These are phyloP conservation scores for Ciona savignyi DNA, from an alignment of 23 tunicate genomes.

Conservation along the genomic window DNA sequence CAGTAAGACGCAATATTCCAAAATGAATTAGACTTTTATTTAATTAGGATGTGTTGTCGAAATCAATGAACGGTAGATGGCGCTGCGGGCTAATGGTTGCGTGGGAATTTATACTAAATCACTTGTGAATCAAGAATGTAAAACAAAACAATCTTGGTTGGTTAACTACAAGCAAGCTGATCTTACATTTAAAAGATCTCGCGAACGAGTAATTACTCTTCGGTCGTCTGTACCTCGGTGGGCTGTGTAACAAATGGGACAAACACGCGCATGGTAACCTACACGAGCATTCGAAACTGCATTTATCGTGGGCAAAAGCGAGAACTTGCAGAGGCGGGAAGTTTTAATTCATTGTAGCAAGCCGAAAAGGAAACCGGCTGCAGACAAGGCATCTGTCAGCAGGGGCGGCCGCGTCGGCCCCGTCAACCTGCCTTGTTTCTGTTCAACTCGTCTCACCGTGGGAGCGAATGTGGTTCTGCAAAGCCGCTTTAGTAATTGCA, in stretches of 20 bases:
- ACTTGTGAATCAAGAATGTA: too few species aligned
- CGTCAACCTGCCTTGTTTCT: background rate
- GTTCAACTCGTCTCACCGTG: background rate
- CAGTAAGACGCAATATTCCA: too few species aligned
- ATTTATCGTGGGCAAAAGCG: background rate
- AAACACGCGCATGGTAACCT: background rate
- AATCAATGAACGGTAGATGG: too few species aligned
- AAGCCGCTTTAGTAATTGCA: background rate
- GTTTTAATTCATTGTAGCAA: background rate
- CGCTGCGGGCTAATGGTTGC: too few species aligned
- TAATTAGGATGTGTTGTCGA: too few species aligned
- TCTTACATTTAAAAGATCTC: too few species aligned
- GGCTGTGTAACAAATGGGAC: background rate
- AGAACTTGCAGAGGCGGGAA: background rate
- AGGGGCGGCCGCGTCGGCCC: background rate
- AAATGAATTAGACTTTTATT: too few species aligned
- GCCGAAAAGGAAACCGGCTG: slow-evolving; percentile 2
- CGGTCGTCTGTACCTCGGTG: too few species aligned
- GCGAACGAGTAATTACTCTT: background rate
- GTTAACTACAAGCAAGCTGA: too few species aligned
- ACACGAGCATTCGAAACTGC: background rate
- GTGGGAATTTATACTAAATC: too few species aligned
- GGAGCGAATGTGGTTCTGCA: background rate
- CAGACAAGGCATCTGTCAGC: background rate
- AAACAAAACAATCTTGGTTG: too few species aligned